These are phyloP conservation scores for Lissonota sp. DNA, from an alignment of 2,888 invertebrate species.

Conservation along the genomic window DNA sequence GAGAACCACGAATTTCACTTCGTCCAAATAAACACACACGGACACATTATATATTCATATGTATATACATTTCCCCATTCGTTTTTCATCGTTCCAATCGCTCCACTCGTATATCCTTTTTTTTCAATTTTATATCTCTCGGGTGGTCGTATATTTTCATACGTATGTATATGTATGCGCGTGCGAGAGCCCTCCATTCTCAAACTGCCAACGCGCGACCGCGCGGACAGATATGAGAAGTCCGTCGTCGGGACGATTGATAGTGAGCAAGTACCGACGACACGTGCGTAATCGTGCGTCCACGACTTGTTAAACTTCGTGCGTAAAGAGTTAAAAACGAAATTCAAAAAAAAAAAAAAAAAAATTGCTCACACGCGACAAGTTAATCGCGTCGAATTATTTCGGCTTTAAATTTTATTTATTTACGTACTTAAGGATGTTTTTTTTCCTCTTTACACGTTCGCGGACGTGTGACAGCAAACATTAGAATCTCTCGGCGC, in stretches of 20 bases:
- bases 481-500: slow-evolving; percentile 71
- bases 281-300: slow-evolving; percentile 53
- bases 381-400: slow-evolving; percentile 61
- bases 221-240: slow-evolving; percentile 24
- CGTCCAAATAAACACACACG: slow-evolving; percentile 3
- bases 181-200: not conserved
- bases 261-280: slow-evolving; percentile 62
- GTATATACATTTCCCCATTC: slow-evolving; percentile 28
- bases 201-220: not conserved
- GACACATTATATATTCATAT: not conserved
- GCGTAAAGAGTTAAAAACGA: slow-evolving; percentile 14
- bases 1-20: slow-evolving; percentile 64
- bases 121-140: slow-evolving; percentile 61
- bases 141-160: slow-evolving; percentile 39
- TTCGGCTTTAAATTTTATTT: slow-evolving; percentile 16
- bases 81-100: slow-evolving; percentile 44
- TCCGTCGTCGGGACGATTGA: slow-evolving; percentile 56
- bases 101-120: slow-evolving; percentile 34
- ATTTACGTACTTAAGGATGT: slow-evolving; percentile 5
- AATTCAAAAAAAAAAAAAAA: slow-evolving; percentile 12
- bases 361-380: slow-evolving; percentile 58
- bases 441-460: slow-evolving; percentile 11
- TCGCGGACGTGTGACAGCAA: slow-evolving; percentile 35
- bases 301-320: slow-evolving; percentile 36
- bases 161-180: not conserved